Conservation (phyloP, 2,888 invertebrate genomes). For the Cantharis rustica region DNA sequence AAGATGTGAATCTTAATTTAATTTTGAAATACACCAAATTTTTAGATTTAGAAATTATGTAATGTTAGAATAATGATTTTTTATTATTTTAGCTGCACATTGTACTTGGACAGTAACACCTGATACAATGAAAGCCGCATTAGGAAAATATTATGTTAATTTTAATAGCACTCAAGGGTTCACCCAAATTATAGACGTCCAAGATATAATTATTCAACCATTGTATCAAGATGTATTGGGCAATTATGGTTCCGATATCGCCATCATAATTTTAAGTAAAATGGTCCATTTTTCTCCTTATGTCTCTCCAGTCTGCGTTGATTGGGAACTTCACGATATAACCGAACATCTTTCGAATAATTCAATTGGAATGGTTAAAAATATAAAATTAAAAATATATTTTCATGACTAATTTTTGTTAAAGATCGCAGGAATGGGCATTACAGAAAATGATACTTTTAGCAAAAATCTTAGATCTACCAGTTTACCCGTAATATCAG, state of each 20-base stretch:
- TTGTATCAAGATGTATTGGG: conserved; percentile 58
- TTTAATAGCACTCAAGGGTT: conserved; percentile 42
- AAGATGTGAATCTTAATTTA: too few species aligned
- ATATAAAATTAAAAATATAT: background rate
- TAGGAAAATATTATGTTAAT: conserved; percentile 51
- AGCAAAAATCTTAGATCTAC: conserved; percentile 59
- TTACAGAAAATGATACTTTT: conserved; percentile 62
- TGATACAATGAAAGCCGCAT: conserved; percentile 47
- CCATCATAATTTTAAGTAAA: conserved; percentile 56
- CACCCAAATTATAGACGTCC: conserved; percentile 50
- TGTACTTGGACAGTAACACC: conserved; percentile 53
- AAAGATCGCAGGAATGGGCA: conserved; percentile 64
- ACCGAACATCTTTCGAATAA: conserved; percentile 35
- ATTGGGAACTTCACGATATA: conserved; percentile 49
- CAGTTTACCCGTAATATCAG: conserved; percentile 59
- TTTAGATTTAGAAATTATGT: too few species aligned
- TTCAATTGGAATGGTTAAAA: conserved; percentile 40
- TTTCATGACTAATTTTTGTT: background rate
- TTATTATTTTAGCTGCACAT: conserved; percentile 50
- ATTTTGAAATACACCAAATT: too few species aligned
- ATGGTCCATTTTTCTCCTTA: conserved; percentile 53
- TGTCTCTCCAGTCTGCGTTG: conserved; percentile 61
- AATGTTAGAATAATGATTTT: too few species aligned
- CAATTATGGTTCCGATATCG: conserved; percentile 64
- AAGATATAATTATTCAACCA: conserved; percentile 54